Conservation (phyloP, 1,140 invertebrate genomes). For the Myzus persicae region DNA sequence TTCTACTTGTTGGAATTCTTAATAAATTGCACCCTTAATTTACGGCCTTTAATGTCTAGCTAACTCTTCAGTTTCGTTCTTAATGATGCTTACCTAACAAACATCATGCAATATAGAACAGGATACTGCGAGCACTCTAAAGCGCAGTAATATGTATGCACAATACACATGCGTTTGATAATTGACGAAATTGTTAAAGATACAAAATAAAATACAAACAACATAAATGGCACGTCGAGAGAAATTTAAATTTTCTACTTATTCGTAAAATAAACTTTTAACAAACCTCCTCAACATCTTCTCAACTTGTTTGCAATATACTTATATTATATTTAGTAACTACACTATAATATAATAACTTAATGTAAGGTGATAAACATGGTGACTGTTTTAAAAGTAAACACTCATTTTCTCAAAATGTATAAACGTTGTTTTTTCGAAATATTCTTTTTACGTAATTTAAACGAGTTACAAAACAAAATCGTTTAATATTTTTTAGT, state of each 20-base stretch:
- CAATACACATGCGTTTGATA: not conserved
- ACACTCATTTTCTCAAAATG: not conserved
- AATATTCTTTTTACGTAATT: not conserved
- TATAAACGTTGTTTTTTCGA: not conserved
- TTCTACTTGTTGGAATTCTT: not conserved
- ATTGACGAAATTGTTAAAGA: not conserved
- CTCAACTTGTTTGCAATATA: not conserved
- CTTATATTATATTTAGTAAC: not conserved
- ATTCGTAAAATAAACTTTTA: not conserved
- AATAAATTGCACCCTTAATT: not conserved
- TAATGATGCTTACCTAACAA: not conserved
- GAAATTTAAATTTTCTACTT: not conserved
- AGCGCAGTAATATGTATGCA: not conserved
- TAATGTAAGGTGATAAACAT: not conserved
- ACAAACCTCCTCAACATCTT: not conserved
- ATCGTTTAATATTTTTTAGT: not conserved
- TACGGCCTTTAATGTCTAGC: not conserved
- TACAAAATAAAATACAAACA: not conserved
- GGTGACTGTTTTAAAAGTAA: not conserved
- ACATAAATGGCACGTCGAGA: not conserved
- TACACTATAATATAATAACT: not conserved
- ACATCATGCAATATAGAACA: not conserved
- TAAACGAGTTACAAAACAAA: not conserved
- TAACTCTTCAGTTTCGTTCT: not conserved
- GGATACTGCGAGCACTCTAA: not conserved